These are phyloP conservation scores for Cylloceria caligata DNA, from an alignment of 2,888 invertebrate genomes.

Conservation along the genomic window DNA sequence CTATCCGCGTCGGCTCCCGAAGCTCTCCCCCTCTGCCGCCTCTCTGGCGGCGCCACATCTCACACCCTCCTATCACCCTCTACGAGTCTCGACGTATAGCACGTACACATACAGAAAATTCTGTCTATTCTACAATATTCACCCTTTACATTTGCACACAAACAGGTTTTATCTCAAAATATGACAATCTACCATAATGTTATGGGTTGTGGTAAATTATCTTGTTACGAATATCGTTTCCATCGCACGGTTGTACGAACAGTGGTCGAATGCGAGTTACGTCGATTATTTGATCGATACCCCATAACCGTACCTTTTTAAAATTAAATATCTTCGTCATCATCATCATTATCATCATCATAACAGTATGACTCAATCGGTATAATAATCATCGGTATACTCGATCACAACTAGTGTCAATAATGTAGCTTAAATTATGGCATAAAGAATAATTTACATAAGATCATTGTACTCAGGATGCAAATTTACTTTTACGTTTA, in stretches of 20 bases:
- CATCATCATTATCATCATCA: too few relatives aligned
- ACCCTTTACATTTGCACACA: background rate
- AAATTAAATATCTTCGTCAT: too few relatives aligned
- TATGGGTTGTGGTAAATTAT: too few relatives aligned
- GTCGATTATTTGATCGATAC: background rate
- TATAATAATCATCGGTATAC: too few relatives aligned
- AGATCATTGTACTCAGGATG: too few relatives aligned
- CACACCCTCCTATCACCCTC: constrained; percentile 29
- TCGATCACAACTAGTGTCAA: too few relatives aligned
- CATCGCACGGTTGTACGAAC: background rate
- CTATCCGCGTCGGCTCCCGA: constrained; percentile 64
- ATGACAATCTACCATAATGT: background rate
- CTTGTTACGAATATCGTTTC: background rate
- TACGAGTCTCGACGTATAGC: background rate
- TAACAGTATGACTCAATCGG: too few relatives aligned
- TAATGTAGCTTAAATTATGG: too few relatives aligned
- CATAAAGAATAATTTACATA: too few relatives aligned
- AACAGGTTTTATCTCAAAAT: background rate
- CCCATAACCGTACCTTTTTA: too few relatives aligned
- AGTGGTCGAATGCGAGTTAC: background rate
- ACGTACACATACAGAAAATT: background rate
- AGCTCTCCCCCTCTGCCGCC: constrained; percentile 57
- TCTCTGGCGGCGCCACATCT: constrained; percentile 44
- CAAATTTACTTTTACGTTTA: too few relatives aligned
- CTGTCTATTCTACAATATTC: background rate